Conservation (phyloP, 2,797 vertebrate species). For the Pseudomugil gertrudae region DNA sequence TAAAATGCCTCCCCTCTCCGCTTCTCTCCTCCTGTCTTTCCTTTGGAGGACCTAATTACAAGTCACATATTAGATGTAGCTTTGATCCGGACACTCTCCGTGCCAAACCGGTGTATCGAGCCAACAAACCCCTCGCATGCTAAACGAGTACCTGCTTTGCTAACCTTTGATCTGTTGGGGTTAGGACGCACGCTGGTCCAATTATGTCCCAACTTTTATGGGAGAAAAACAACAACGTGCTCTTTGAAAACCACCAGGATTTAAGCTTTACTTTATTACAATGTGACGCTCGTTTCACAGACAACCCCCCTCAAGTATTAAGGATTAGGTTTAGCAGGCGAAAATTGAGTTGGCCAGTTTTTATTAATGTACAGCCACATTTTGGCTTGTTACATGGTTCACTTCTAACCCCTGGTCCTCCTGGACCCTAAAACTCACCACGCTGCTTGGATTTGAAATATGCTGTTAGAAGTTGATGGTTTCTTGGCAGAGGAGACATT, state of each 20-base stretch:
- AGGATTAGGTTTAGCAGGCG: constrained; percentile 59
- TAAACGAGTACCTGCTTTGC: constrained; percentile 72
- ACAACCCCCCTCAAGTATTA: constrained; percentile 54
- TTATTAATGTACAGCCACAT: constrained; percentile 67
- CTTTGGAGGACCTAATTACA: constrained; percentile 46
- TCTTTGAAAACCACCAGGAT: constrained; percentile 65
- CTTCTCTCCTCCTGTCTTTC: constrained; percentile 12
- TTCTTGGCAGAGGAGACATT: constrained; percentile 40
- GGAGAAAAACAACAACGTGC: constrained; percentile 67
- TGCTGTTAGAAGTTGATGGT: constrained; percentile 55
- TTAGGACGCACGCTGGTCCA: constrained; percentile 53
- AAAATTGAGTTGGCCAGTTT: constrained; percentile 65
- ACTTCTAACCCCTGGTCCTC: constrained; percentile 64
- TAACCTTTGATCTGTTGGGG: constrained; percentile 75
- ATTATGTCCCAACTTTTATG: constrained; percentile 68
- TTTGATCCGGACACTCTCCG: constrained; percentile 60
- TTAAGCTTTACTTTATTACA: constrained; percentile 67
- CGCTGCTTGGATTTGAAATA: constrained; percentile 69
- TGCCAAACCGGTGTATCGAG: constrained; percentile 36
- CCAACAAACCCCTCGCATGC: constrained; percentile 67
- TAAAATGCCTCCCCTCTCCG: constrained; percentile 16
- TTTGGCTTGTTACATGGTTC: constrained; percentile 64
- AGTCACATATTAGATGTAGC: constrained; percentile 44
- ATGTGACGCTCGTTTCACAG: constrained; percentile 61
- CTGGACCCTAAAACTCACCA: constrained; percentile 65